These are phyloP conservation scores for Eulemur rufifrons DNA, from an alignment of 2,113 vertebrate genomes.

Conservation along the genomic window DNA sequence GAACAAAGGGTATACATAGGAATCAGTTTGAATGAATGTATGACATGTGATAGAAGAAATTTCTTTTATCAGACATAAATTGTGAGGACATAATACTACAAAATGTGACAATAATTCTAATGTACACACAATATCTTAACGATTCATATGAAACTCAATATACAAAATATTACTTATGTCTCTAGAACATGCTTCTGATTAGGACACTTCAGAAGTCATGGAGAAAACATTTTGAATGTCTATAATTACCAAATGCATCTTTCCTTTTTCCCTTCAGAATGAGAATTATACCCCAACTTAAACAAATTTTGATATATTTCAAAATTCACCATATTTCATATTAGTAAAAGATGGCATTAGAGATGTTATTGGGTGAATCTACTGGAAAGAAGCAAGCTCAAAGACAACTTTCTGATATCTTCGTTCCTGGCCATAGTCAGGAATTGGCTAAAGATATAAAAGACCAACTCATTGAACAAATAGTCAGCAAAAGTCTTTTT, in stretches of 20 bases:
- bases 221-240: not conserved
- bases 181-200: not conserved
- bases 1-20: not conserved
- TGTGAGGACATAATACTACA: not conserved
- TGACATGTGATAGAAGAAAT: not conserved
- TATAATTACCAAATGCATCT: not conserved
- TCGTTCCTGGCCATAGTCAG: no score
- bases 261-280: not conserved
- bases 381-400: not conserved
- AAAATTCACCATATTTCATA: not conserved
- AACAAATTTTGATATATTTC: not conserved
- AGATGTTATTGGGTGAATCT: not conserved
- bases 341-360: not conserved
- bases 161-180: not conserved
- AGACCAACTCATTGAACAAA: not conserved
- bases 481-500: not conserved
- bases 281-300: not conserved
- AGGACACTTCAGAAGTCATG: not conserved
- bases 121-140: not conserved
- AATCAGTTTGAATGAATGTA: not conserved
- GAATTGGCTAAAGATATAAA: not conserved
- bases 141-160: not conserved
- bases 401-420: not conserved
- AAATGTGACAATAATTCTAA: not conserved
- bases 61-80: not conserved